Percentiles rank a stretch among this genome's conserved stretches.
phyloP scores from a whole-genome alignment of 1,140 invertebrate genomes.

The Chironomus striatipennis region DNA sequence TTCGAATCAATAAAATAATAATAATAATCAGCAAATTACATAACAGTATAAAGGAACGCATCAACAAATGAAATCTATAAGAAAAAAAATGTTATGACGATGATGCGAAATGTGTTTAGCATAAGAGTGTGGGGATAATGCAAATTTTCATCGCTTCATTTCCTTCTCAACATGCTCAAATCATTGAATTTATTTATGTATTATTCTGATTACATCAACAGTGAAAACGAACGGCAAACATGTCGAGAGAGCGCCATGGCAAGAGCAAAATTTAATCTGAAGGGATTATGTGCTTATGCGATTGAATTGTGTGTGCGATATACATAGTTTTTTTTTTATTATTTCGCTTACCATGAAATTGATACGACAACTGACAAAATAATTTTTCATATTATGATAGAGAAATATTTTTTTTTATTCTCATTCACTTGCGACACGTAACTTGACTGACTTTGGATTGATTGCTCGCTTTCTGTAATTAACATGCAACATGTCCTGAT shows the following conservation, averaged over 20 bases:
- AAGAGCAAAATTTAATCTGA: conserved; percentile 13
- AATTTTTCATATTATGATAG: neutral
- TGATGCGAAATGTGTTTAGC: too few species aligned
- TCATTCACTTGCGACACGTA: neutral
- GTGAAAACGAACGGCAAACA: neutral
- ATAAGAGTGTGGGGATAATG: conserved; percentile 17
- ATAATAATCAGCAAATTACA: too few species aligned
- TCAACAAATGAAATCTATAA: too few species aligned
- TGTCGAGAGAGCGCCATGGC: neutral
- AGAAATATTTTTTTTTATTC: neutral
- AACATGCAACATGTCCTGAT: neutral
- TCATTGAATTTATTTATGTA: conserved; percentile 20
- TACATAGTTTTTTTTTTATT: neutral
- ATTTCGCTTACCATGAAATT: neutral
- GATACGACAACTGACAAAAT: conserved; percentile 13
- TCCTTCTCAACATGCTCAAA: conserved; percentile 21
- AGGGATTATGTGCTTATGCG: conserved; percentile 15
- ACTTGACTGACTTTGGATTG: neutral
- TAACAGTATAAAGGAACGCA: too few species aligned
- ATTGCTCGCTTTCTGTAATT: neutral
- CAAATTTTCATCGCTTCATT: conserved; percentile 19
- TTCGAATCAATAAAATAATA: too few species aligned
- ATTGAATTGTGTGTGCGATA: conserved; percentile 10
- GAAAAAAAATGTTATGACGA: too few species aligned
- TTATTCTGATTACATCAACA: conserved; percentile 14